phyloP scores from a whole-genome alignment of 2,888 invertebrate genomes.

The Rambutsinella grinnellia region DNA sequence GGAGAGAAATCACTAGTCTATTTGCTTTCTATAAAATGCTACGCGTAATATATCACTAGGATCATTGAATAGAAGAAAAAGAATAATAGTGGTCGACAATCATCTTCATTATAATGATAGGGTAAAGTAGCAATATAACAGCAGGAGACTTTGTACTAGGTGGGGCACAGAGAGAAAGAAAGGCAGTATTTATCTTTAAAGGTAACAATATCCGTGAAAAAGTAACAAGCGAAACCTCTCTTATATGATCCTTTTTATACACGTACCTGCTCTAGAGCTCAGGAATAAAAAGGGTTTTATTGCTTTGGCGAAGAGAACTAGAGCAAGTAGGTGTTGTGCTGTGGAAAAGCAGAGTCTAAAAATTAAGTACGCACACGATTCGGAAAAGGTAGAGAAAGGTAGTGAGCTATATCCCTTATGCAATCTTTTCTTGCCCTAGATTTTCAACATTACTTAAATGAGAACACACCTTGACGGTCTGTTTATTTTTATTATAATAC shows the following conservation, averaged over 20 bases:
- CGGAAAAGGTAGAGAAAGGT: too few relatives aligned
- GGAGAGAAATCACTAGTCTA: not conserved
- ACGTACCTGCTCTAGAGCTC: too few relatives aligned
- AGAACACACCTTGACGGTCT: not conserved
- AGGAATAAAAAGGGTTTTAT: too few relatives aligned
- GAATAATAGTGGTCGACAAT: conserved; percentile 9
- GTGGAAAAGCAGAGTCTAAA: too few relatives aligned
- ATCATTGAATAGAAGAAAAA: conserved; percentile 9
- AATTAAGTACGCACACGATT: too few relatives aligned
- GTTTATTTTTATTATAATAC: not conserved
- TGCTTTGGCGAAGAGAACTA: too few relatives aligned
- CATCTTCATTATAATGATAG: conserved; percentile 11
- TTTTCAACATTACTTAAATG: not conserved
- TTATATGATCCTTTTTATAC: not conserved
- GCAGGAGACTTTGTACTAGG: conserved; percentile 24
- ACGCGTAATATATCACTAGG: not conserved
- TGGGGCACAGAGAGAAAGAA: conserved; percentile 4
- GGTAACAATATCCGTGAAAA: not conserved
- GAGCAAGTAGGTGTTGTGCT: too few relatives aligned
- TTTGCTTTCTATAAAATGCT: not conserved
- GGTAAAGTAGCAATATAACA: conserved; percentile 12
- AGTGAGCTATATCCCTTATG: not conserved
- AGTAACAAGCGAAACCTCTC: not conserved
- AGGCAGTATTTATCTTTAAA: not conserved
- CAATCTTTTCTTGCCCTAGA: too few relatives aligned